Percentiles rank a stretch among this genome's conserved stretches.
phyloP scores from a whole-genome alignment of 2,113 vertebrate species.

The Ammospiza nelsoni region DNA sequence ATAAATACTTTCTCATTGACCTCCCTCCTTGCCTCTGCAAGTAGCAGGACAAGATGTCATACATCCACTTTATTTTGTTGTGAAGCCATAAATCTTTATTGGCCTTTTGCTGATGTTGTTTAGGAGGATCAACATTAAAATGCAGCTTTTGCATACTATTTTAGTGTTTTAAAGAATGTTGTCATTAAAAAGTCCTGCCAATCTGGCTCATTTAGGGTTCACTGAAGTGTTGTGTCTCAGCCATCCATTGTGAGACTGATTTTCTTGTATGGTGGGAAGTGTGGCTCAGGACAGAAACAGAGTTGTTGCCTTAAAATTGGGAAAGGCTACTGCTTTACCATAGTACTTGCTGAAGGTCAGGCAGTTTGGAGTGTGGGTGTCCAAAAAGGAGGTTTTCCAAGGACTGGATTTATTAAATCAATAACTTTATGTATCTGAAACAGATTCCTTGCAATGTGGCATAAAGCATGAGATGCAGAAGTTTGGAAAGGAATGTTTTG shows the following conservation, averaged over 20 bases:
- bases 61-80: neutral
- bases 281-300: neutral
- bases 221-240: neutral
- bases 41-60: neutral
- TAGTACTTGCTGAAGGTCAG: neutral
- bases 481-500: neutral
- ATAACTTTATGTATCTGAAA: neutral
- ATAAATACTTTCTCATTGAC: constrained; percentile 3
- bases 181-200: neutral
- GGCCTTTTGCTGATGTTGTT: neutral
- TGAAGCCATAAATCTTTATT: neutral
- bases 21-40: neutral
- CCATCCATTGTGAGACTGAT: neutral
- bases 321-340: neutral
- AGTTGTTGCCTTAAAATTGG: neutral
- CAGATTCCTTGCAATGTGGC: neutral
- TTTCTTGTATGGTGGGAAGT: neutral
- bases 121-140: neutral
- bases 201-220: neutral
- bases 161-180: neutral
- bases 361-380: neutral
- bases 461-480: neutral
- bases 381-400: neutral
- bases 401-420: constrained; percentile 14
- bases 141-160: neutral